phyloP scores from a whole-genome alignment of 2,797 vertebrate genomes.

The Pangasius macronema region DNA sequence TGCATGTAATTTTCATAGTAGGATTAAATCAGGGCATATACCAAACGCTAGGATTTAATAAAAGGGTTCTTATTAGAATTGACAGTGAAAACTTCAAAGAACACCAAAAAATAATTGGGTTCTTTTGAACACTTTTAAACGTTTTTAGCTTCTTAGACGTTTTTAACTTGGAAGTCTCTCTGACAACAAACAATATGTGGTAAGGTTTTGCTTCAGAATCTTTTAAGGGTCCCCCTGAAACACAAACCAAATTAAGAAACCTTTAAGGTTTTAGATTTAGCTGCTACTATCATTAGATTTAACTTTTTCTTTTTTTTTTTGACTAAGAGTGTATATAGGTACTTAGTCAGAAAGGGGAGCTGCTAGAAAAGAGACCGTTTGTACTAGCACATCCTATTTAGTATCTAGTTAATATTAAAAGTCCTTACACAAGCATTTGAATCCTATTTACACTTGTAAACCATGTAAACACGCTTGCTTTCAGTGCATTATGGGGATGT shows the following conservation, averaged over 20 bases:
- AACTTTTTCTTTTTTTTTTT: background rate
- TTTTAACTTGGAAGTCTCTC: background rate
- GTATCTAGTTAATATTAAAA: background rate
- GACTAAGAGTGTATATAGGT: background rate
- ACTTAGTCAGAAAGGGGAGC: background rate
- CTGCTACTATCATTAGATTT: background rate
- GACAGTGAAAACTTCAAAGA: background rate
- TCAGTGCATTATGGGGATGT: background rate
- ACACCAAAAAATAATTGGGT: background rate
- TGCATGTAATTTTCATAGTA: background rate
- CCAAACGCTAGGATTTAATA: slow-evolving; percentile 11
- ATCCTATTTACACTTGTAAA: background rate
- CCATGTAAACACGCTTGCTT: background rate
- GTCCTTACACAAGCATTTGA: background rate
- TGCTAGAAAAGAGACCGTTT: background rate
- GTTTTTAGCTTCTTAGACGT: background rate
- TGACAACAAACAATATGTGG: background rate
- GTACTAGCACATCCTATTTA: background rate
- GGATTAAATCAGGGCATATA: background rate
- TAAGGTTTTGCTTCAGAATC: background rate
- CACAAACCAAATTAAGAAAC: background rate
- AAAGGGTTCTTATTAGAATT: background rate
- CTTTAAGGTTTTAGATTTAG: background rate
- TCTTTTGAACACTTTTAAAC: background rate
- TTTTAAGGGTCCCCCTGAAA: background rate